phyloP scores from a whole-genome alignment of 2,888 invertebrate species.

The Polydrusus cervinus region DNA sequence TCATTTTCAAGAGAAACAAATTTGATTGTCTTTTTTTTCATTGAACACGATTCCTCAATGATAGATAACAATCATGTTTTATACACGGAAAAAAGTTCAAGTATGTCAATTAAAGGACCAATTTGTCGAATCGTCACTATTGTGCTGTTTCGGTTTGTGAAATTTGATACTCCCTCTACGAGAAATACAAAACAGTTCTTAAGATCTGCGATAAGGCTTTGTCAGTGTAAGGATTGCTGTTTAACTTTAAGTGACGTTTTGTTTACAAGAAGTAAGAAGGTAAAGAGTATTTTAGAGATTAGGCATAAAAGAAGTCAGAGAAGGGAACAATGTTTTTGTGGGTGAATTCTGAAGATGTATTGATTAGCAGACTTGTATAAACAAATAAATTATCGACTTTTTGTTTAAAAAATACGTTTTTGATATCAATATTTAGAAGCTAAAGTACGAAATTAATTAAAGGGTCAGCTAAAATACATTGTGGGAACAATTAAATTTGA shows the following conservation, averaged over 20 bases:
- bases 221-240: neutral
- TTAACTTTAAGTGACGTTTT: conserved; percentile 7
- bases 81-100: conserved; percentile 40
- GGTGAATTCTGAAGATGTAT: too few relatives aligned
- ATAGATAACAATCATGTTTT: conserved; percentile 42
- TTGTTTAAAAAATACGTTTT: too few relatives aligned
- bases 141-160: conserved; percentile 32
- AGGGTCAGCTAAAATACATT: too few relatives aligned
- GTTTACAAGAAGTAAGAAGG: conserved; percentile 6
- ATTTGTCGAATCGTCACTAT: conserved; percentile 38
- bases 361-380: too few relatives aligned
- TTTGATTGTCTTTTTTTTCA: conserved; percentile 44
- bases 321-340: too few relatives aligned
- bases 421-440: too few relatives aligned
- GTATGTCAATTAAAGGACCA: conserved; percentile 45
- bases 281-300: neutral
- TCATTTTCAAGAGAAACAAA: conserved; percentile 47
- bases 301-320: too few relatives aligned
- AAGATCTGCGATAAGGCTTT: conserved; percentile 12
- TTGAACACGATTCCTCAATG: conserved; percentile 48
- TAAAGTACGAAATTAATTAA: too few relatives aligned
- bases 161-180: conserved; percentile 37
- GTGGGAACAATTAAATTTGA: too few relatives aligned
- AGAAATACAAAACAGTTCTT: conserved; percentile 18
- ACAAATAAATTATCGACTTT: too few relatives aligned